Evolutionary conservation across 2,888 invertebrate genomes (phyloP), one percentile per base, ranked within the genome.

Genomic region (Cryptocephalus moraei): DNA sequence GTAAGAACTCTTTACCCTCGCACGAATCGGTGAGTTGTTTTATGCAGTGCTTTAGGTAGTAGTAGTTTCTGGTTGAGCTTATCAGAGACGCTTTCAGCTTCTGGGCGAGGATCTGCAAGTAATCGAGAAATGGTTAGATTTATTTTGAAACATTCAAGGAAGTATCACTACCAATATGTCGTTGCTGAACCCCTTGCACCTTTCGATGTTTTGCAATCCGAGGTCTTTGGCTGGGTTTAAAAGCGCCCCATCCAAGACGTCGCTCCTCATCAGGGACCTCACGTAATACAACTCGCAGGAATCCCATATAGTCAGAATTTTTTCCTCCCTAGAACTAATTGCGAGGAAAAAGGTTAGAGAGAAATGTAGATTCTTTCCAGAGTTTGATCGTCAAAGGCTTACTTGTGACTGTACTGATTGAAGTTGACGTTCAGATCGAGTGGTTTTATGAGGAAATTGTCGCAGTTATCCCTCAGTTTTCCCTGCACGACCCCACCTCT

Each of bases 161-260:
- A 22, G 22, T 11, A 12, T 36, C 11, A 63, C 69, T 70, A 82
- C 80, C 76, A 89, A 75, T 39, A 94, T 71, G 60, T 93, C 86
- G 12, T 82, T 79, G 0, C 88, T 78, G 65, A 85, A 92, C 41
- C 96, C 96, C 66, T 82, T 83, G 60, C 91, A 87, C 44, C 92
- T 77, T 58, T 93, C 91, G 43, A 89, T 79, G 59, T 89, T 88
- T 43, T 81, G 82, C 1, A 81, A 72, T 1, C 91, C 90, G 41
- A 95, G 70, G 59, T 94, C 93, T 56, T 82, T 77, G 31, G 85
- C 80, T 0, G 88, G 86, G 1, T 80, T 77, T 38, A 78, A 71
- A 8, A 88, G 63, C 0, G 81, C 76, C 0, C 73, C 67, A 6
- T 79, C 73, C 14, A 91, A 71, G 11, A 79, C 74, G 43, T 84